Conservation (phyloP, 1,140 invertebrate genomes). For the Campoletis sonorensis region DNA sequence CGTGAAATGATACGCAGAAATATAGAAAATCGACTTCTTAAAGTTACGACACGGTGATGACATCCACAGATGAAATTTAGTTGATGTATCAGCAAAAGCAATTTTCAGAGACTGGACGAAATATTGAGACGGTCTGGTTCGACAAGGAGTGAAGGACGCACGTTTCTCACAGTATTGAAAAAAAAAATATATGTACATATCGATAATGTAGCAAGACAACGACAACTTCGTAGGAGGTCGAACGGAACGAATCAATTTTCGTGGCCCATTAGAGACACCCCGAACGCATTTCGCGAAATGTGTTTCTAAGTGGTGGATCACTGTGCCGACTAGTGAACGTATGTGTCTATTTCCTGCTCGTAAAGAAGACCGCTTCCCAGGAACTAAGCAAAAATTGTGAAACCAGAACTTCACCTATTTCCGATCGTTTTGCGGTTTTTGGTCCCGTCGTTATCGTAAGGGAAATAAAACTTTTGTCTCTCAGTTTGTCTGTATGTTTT, state of each 20-base stretch:
- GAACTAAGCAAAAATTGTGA: slow-evolving; percentile 52
- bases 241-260: slow-evolving; percentile 43
- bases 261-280: slow-evolving; percentile 40
- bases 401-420: slow-evolving; percentile 63
- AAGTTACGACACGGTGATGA: slow-evolving; percentile 20
- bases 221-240: slow-evolving; percentile 42
- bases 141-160: slow-evolving; percentile 6
- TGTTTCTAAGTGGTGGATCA: slow-evolving; percentile 62
- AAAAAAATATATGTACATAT: neutral
- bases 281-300: slow-evolving; percentile 60
- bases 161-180: slow-evolving; percentile 10
- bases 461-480: neutral
- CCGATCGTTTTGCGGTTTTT: slow-evolving; percentile 71
- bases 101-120: slow-evolving; percentile 14
- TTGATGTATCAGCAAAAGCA: neutral
- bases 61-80: neutral
- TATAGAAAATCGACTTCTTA: no score
- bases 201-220: neutral
- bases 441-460: slow-evolving; percentile 49
- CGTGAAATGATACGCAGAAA: neutral
- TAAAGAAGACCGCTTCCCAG: slow-evolving; percentile 60
- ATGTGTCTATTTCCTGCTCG: slow-evolving; percentile 66
- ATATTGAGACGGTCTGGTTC: neutral
- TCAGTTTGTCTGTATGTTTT: neutral
- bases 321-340: slow-evolving; percentile 23